A percentile compares a stretch with the other conserved stretches of the same genome.
These are phyloP conservation scores for Sinhomidia bicolor DNA, from an alignment of 2,888 invertebrate genomes.

Conservation along the genomic window DNA sequence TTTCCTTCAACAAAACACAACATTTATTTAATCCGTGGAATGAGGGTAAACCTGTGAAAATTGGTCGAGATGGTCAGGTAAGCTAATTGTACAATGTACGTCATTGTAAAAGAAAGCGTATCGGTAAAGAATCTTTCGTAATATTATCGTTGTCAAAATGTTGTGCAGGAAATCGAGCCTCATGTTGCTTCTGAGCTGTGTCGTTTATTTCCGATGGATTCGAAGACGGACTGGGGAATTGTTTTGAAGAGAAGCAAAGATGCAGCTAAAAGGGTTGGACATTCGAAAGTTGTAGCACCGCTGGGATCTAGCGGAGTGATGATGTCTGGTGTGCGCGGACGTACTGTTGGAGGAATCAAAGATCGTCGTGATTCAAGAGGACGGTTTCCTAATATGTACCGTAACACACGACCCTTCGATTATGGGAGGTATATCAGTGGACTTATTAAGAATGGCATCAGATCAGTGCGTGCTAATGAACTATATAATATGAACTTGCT, in stretches of 20 bases:
- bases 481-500: conserved; percentile 74
- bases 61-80: conserved; percentile 95
- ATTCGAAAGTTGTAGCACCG: conserved; percentile 84
- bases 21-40: conserved; percentile 99
- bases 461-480: conserved; percentile 77
- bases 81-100: background rate
- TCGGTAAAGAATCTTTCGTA: background rate
- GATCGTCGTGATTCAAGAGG: conserved; percentile 81
- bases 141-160: background rate
- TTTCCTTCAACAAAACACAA: conserved; percentile 94
- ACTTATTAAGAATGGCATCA: conserved; percentile 76
- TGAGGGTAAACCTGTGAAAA: conserved; percentile 98
- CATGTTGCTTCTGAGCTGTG: conserved; percentile 97
- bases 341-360: conserved; percentile 59
- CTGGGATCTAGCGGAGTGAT: conserved; percentile 81
- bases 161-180: conserved; percentile 93
- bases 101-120: background rate
- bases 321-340: conserved; percentile 58
- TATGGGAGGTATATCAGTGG: conserved; percentile 80
- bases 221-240: conserved; percentile 91
- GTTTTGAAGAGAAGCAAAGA: conserved; percentile 93
- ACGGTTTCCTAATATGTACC: conserved; percentile 70
- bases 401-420: conserved; percentile 79
- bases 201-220: conserved; percentile 95
- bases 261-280: conserved; percentile 86